Base-by-base conservation (phyloP, 2,888 invertebrate species). In the Polymixis lichenea region DNA sequence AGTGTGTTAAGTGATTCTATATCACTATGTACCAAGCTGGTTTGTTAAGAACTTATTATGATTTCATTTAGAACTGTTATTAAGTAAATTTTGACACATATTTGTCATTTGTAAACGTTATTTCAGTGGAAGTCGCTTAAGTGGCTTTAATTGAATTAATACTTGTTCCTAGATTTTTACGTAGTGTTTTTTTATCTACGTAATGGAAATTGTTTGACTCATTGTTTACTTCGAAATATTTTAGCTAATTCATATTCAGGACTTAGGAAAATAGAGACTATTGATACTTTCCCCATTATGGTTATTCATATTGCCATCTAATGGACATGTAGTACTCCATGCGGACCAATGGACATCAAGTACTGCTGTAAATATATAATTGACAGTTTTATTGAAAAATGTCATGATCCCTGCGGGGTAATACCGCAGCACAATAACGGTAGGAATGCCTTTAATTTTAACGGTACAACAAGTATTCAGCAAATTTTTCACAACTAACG, bases 11-110 rank as follows among this genome's bases (percentile, higher is more conserved):
- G 17, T 53, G 79, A 67, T 61, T 75, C 17, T 51, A 62, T 86
- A 83, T 89, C 87, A 80, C 89, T 87, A 86, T 89, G 85, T 85
- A 84, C 80, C 74, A 66, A 77, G 25, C 25, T 66, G 43, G 78
- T 83, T 64, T 78, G 64, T 71, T 73, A 43, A 66, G 28, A 82
- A 61, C 56, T 66, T 78, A 84, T 83, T 87, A 79, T 72, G 49
- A 64, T 65, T 70, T 75, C 46, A 76, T 75, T 89, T 85, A 87
- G 84, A 76, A 19, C 66, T 76, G 73, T 85, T 88, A 86, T 78
- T 80, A 32, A 38, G 22, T n/a, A 38, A 70, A 78, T 82, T 82
- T 74, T 80, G 64, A 43, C 5, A 19, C 9, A 13, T 2, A n/a
- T 3, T 22, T 60, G 11, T 66, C n/a, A 4, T 56, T 19, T 0